phyloP scores from a whole-genome alignment of 1,140 invertebrate genomes.

The Atopsyche davidsoni region DNA sequence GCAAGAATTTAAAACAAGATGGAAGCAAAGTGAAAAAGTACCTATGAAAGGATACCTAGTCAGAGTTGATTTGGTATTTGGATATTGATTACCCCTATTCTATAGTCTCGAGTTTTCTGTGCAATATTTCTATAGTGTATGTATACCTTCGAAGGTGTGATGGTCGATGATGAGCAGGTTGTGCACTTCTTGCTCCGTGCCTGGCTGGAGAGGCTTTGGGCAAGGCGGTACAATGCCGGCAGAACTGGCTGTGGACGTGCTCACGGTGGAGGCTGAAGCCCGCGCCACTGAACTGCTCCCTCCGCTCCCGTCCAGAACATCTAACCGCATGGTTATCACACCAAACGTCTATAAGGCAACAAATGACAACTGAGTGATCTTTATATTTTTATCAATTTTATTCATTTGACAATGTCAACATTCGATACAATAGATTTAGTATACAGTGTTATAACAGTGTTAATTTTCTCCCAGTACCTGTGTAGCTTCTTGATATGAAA shows the following conservation, averaged over 20 bases:
- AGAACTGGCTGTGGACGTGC: conserved; percentile 22
- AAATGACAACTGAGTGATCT: background rate
- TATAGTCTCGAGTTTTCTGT: no score
- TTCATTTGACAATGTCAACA: no score
- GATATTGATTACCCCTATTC: no score
- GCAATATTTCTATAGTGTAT: no score
- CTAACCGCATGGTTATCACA: conserved; percentile 83
- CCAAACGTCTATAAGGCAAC: conserved; percentile 73
- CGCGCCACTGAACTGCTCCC: conserved; percentile 59
- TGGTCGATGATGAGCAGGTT: conserved; percentile 92
- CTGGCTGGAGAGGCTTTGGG: conserved; percentile 71
- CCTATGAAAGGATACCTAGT: no score
- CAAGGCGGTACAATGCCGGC: conserved; percentile 47
- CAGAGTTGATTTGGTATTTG: no score
- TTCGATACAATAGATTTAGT: no score
- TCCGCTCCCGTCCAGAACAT: conserved; percentile 70
- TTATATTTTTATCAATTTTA: background rate
- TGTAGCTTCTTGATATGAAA: conserved; percentile 91
- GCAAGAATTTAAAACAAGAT: no score
- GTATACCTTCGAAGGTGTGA: conserved; percentile 81
- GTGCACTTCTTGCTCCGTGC: conserved; percentile 85
- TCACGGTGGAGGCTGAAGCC: conserved; percentile 32
- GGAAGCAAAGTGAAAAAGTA: no score
- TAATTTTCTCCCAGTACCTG: no score
- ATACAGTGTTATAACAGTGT: no score